Base-by-base conservation (phyloP, 2,113 vertebrate species). In the Delphinus delphis region DNA sequence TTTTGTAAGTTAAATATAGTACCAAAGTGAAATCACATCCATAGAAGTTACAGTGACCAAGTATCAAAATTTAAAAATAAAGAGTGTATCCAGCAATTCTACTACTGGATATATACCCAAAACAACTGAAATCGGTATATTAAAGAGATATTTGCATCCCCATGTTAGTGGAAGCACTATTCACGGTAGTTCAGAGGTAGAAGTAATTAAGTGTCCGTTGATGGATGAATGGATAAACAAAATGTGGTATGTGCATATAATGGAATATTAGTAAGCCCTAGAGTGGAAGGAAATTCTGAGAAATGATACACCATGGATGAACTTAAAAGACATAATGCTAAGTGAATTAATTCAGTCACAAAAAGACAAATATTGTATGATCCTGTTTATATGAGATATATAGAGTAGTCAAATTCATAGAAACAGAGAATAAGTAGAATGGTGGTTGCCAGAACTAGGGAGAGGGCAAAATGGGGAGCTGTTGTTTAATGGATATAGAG, bases 361-460 rank as follows among this genome's bases (percentile, higher is more conserved):
- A 31, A 58, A 92, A 36, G 17, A 55, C 28, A 83, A 38, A 55
- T 82, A 31, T 8, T 28, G 0, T 53, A 38, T 77, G 12, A 71
- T 21, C 18, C 44, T 13, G 1, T 18, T 33, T 62, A 63, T 9
- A 44, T 55, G 53, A 88, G 7, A 3, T 44, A 55, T 14, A 25
- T 53, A 70, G 9, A 63, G 21, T 47, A 73, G 18, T 65, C 5
- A 84, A n/a, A 65, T 71, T 88, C 14, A 84, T 8, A 80, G 25
- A 36, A 53, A 41, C 25, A 77, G 23, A 83, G 12, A 84, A 13
- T 7, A 38, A 84, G 17, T 5, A 38, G 18, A 58, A 85, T 73
- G 13, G 7, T 79, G 2, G 3, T 53, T 96, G 31, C 3, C 18
- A 47, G 17, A 2, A 4, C 2, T 47, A 28, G 13, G 0, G 7